Evolutionary conservation across 2,113 vertebrate species (phyloP).

Genomic region (Hyla sarda): DNA sequence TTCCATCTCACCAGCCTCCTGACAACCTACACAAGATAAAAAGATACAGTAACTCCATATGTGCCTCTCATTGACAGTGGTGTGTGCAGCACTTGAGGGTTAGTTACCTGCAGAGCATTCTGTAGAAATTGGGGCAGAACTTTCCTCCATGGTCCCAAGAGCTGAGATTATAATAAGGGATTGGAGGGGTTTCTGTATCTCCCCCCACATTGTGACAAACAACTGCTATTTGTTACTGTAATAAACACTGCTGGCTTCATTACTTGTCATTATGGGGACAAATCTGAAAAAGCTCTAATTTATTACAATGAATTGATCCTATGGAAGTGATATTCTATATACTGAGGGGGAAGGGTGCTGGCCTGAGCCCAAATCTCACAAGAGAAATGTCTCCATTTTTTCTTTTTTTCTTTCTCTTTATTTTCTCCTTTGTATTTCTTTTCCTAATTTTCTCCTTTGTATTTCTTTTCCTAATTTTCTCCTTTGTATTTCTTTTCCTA

Average conservation of each 20-base stretch:
- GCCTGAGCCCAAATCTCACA: not conserved
- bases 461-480: not conserved
- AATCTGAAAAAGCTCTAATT: not conserved
- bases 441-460: not conserved
- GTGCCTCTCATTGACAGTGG: not conserved
- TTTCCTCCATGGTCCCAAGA: not conserved
- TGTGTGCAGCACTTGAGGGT: not conserved
- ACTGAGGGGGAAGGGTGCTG: not conserved
- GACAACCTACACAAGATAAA: not conserved
- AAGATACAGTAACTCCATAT: not conserved
- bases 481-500: not conserved
- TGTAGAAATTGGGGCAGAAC: not conserved
- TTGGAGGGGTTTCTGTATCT: not conserved
- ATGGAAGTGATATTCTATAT: not conserved
- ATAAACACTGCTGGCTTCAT: constrained; percentile 3
- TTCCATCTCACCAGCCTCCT: not conserved
- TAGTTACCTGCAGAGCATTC: not conserved
- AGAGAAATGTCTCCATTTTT: too few relatives aligned
- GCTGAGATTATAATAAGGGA: not conserved
- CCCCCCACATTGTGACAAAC: constrained; percentile 26
- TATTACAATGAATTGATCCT: constrained; percentile 22
- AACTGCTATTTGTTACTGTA: constrained; percentile 17
- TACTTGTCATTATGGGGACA: not conserved
- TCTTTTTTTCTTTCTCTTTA: not conserved
- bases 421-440: not conserved